Conservation (phyloP, 2,888 invertebrate species). For the Himalopsyche tibetana region DNA sequence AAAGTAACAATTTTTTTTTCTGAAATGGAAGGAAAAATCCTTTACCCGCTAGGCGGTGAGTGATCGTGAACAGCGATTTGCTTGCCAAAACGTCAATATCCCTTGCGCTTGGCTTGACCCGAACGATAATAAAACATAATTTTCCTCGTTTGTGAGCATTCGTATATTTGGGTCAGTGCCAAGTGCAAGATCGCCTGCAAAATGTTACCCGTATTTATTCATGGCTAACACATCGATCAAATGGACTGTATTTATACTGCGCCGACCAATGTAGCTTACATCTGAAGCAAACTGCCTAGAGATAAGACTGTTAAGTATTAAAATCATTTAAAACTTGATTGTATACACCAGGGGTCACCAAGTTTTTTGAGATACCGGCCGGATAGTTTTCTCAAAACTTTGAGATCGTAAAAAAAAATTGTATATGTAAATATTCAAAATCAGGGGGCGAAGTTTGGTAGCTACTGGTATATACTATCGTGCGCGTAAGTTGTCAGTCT, state of each 20-base stretch:
- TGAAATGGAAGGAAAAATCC: background rate
- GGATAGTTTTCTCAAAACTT: no score
- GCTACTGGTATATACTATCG: no score
- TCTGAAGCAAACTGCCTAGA: no score
- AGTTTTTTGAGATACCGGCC: no score
- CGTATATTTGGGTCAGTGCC: conserved; percentile 36
- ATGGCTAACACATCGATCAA: background rate
- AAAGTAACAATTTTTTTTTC: conserved; percentile 17
- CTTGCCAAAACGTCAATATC: conserved; percentile 36
- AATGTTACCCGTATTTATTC: background rate
- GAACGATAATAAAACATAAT: conserved; percentile 11
- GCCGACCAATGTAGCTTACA: no score
- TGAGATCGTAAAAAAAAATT: no score
- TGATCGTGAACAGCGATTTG: background rate
- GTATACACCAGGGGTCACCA: no score
- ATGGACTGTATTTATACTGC: background rate
- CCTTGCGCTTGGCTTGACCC: conserved; percentile 1
- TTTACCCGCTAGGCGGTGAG: background rate
- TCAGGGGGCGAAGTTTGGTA: no score
- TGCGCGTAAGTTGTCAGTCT: no score
- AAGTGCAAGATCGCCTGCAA: conserved; percentile 33
- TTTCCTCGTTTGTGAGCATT: conserved; percentile 35
- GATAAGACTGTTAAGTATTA: no score
- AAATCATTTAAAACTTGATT: no score
- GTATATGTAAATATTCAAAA: no score